These are phyloP conservation scores for Monomorium pharaonis DNA, from an alignment of 1,140 invertebrate genomes.

Conservation along the genomic window DNA sequence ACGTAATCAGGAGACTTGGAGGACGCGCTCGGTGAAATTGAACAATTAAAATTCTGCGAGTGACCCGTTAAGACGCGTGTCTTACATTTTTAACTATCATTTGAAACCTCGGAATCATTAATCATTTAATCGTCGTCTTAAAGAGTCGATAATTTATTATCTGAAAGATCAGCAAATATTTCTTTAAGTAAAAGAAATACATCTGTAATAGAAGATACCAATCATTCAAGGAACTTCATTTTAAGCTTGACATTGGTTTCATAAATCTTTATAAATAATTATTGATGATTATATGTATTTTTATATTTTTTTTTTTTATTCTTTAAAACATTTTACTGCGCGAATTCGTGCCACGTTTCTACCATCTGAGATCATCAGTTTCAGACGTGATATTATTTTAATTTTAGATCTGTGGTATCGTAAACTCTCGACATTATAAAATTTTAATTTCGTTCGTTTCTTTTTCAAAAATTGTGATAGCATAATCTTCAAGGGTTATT, in stretches of 20 bases:
- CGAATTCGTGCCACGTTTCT: neutral
- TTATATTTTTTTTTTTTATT: neutral
- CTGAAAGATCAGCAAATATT: neutral
- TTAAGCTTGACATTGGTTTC: neutral
- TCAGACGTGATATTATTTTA: neutral
- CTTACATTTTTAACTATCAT: neutral
- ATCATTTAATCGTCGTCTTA: neutral
- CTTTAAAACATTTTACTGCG: neutral
- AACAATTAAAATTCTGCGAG: slow-evolving; percentile 36
- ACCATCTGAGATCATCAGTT: neutral
- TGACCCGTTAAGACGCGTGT: neutral
- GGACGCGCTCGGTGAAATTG: slow-evolving; percentile 24
- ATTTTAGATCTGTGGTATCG: neutral
- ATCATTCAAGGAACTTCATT: neutral
- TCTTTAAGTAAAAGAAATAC: neutral
- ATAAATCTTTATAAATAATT: neutral
- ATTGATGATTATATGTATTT: neutral
- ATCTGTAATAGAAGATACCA: neutral
- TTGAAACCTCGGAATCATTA: neutral
- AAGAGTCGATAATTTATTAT: neutral
- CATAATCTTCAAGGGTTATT: neutral
- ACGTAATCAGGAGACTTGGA: neutral
- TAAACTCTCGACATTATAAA: neutral
- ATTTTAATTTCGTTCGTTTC: neutral
- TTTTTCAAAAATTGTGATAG: neutral